A percentile compares a stretch with the other conserved stretches of the same genome.
Evolutionary conservation across 2,888 invertebrate species (phyloP).

Genomic region (Harpalus rubripes): DNA sequence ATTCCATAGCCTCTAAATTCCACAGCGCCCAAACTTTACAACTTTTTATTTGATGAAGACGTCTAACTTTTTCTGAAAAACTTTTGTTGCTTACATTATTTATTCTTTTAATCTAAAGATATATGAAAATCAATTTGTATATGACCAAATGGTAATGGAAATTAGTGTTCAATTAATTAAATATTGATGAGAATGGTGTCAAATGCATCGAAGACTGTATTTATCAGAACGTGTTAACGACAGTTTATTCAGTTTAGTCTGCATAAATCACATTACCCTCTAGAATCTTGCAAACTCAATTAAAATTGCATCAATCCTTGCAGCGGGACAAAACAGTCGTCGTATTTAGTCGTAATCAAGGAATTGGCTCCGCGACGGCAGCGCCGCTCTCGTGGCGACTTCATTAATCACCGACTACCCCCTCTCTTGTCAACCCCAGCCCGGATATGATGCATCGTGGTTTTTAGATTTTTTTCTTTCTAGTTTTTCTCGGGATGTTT

Average conservation of each 20-base stretch:
- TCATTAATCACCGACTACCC: conserved; percentile 60
- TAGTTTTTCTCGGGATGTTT: conserved; percentile 49
- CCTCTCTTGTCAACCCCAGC: conserved; percentile 12
- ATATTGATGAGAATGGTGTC: not conserved
- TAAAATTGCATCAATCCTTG: conserved; percentile 54
- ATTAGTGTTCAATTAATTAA: not conserved
- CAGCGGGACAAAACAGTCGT: conserved; percentile 47
- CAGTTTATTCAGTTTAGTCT: conserved; percentile 16
- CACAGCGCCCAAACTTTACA: no score
- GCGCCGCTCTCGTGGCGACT: conserved; percentile 54
- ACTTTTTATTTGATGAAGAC: no score
- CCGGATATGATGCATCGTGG: conserved; percentile 65
- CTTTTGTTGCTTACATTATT: no score
- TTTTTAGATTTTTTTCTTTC: conserved; percentile 59
- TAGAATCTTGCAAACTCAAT: conserved; percentile 45
- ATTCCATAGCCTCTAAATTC: no score
- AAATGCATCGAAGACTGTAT: not conserved
- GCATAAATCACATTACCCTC: conserved; percentile 37
- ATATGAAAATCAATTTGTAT: no score
- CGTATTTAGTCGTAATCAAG: conserved; percentile 62
- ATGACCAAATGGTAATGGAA: no score
- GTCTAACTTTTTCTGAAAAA: no score
- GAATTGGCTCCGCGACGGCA: conserved; percentile 57
- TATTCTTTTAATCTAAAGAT: no score
- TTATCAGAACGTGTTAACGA: not conserved